Conservation (phyloP, 2,113 vertebrate species). For the Mastomys coucha region DNA sequence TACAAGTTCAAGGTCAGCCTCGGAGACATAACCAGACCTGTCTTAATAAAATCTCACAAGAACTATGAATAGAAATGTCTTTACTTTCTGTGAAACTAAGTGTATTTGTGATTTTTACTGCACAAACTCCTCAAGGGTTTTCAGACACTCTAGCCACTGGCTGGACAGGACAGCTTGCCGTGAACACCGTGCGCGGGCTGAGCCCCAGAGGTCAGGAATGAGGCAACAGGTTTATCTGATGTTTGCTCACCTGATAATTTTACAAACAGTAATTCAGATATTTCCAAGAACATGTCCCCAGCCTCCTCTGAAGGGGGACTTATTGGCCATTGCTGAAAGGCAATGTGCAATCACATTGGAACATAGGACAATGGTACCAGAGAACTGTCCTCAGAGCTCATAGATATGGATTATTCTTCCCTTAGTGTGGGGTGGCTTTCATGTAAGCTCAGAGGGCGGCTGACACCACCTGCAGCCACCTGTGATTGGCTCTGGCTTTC, state of each 20-base stretch:
- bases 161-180: rapidly evolving
- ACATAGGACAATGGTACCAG: neutral
- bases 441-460: neutral
- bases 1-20: neutral
- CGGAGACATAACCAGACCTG: neutral
- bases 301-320: neutral
- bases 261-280: neutral
- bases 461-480: neutral
- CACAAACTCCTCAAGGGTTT: neutral
- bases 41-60: neutral
- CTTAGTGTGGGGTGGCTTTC: neutral
- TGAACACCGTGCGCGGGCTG: neutral
- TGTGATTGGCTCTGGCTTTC: neutral
- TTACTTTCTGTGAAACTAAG: neutral
- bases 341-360: neutral
- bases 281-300: neutral
- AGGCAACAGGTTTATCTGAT: neutral
- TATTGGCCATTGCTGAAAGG: neutral
- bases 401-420: neutral
- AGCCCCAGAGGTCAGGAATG: neutral
- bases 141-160: neutral
- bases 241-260: neutral
- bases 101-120: neutral
- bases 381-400: slow-evolving; percentile 27
- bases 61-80: neutral